Percentiles rank a stretch among this genome's conserved stretches.
Conservation (phyloP, 2,113 vertebrate genomes). For the Nettapus auritus region DNA sequence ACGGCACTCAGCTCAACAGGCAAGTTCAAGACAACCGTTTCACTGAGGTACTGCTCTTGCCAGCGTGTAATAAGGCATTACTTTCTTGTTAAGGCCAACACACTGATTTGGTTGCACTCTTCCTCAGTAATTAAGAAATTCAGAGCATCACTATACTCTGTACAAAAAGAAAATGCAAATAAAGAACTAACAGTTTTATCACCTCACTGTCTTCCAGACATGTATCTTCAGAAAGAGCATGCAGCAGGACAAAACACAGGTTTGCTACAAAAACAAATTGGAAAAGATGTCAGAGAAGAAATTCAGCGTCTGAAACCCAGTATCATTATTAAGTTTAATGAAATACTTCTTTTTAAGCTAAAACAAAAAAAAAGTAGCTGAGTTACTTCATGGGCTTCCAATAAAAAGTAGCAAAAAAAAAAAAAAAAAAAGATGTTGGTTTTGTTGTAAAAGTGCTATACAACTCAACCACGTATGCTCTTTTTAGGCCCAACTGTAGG, state of each 20-base stretch:
- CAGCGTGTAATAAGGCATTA: neutral
- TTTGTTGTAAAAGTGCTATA: neutral
- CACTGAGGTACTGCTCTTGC: neutral
- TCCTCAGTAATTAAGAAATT: neutral
- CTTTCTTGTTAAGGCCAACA: neutral
- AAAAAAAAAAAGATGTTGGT: neutral
- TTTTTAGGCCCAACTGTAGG: neutral
- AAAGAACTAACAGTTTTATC: neutral
- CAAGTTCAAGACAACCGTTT: neutral
- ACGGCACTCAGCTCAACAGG: neutral
- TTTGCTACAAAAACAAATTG: neutral
- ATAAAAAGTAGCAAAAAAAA: neutral
- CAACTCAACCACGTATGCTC: neutral
- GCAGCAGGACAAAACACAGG: neutral
- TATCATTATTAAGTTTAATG: neutral
- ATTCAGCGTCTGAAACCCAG: neutral
- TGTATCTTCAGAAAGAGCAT: neutral
- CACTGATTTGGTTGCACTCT: neutral
- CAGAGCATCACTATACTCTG: neutral
- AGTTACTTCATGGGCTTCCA: neutral
- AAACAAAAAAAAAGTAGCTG: neutral
- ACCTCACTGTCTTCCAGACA: neutral
- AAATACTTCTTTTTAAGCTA: neutral
- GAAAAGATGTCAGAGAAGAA: neutral
- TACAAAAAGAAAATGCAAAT: neutral